Percentiles rank a stretch among this genome's conserved stretches.
Evolutionary conservation across 1,140 invertebrate species (phyloP).

Genomic region (Trichonephila clavata): DNA sequence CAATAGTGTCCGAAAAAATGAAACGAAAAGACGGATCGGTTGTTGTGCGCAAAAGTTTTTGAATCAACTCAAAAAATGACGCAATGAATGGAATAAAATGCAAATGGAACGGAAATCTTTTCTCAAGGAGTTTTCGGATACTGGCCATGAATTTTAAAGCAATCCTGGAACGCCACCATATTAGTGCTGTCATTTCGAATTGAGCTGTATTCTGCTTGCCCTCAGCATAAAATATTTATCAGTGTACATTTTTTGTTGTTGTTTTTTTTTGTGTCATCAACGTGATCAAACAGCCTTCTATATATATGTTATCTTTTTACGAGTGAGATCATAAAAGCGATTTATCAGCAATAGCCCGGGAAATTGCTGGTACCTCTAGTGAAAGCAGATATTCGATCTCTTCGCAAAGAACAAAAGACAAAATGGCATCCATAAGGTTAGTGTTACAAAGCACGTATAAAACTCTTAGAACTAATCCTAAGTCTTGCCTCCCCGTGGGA

Average conservation of each 20-base stretch:
- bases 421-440: conserved; percentile 59
- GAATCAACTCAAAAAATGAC: neutral
- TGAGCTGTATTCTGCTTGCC: neutral
- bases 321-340: neutral
- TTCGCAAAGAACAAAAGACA: conserved; percentile 11
- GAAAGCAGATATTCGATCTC: conserved; percentile 6
- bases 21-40: conserved; percentile 26
- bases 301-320: neutral
- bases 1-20: conserved; percentile 2
- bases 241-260: neutral
- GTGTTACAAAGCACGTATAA: conserved; percentile 69
- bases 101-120: conserved; percentile 27
- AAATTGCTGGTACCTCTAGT: conserved; percentile 20
- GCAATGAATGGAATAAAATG: conserved; percentile 32
- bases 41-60: conserved; percentile 32
- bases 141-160: conserved; percentile 5
- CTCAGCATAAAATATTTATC: conserved; percentile 13
- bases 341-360: conserved; percentile 12
- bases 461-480: conserved; percentile 65
- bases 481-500: neutral
- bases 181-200: conserved; percentile 24
- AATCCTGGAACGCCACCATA: conserved; percentile 17
- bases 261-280: neutral
- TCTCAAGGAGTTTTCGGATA: neutral
- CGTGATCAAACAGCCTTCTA: neutral